Evolutionary conservation across 1,140 invertebrate genomes (phyloP), one percentile per base, ranked within the genome.

Genomic region (Dufourea novaeangliae): DNA sequence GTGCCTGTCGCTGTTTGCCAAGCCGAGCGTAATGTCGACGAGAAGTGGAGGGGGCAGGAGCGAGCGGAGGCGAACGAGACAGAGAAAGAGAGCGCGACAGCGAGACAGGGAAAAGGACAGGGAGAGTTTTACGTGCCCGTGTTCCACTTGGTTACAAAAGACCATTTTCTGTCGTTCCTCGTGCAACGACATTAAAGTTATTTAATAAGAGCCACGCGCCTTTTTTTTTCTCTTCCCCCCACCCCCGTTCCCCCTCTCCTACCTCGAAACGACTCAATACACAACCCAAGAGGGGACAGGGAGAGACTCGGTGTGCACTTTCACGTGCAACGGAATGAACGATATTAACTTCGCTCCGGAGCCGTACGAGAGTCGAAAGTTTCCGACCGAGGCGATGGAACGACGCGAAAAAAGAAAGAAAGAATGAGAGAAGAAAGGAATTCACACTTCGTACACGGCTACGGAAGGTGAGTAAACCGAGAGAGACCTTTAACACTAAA

Each of bases 1-100:
- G 76, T 85, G 79, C 78, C 71, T 85, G 85, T 87, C 82, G 80
- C 70, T 75, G 82, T 86, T 87, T 87, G 85, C 80, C 85, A 86
- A 85, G 77, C 68, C 54, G 68, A 80, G 85, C 85, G 80, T 80
- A 76, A 83, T 82, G 76, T 82, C 74, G 75, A 78, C 78, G 70
- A 57, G 76, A 44, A 68, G 52, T 64, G 73, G 66, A 75, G 52
- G 41, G 29, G 22, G n/a, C 20, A 20, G 29, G 27, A 27, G 8
- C 25, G 44, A 39, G 56, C 29, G 52, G 29, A 46, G 25, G 22
- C 66, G 17, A 44, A 25, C 20, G 39, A 62, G 39, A 72, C 27
- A 68, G 54, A 72, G 27, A 63, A 32, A 63, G 27, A 57, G 39
- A 72, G 27, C 62, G 25, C 5, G 25, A 4, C 12, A 20, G 37